Conservation (phyloP, 2,113 vertebrate species). For the Caloenas nicobarica region DNA sequence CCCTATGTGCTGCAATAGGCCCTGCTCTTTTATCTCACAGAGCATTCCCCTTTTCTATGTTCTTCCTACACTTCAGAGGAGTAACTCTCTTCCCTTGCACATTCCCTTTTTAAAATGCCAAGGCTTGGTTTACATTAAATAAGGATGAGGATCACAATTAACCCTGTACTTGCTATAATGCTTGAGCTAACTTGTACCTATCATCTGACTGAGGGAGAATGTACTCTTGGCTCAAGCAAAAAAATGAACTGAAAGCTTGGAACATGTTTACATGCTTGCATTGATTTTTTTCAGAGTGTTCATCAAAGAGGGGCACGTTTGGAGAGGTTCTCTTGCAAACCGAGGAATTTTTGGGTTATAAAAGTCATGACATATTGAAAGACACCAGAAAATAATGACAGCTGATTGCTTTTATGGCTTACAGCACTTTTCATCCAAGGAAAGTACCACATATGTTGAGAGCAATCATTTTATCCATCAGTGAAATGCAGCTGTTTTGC, state of each 20-base stretch:
- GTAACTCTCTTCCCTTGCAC: not conserved
- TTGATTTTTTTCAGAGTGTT: not conserved
- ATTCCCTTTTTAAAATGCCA: not conserved
- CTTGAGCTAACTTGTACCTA: not conserved
- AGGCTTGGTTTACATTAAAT: not conserved
- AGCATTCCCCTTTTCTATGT: not conserved
- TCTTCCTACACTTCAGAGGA: conserved; percentile 1
- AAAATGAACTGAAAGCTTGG: not conserved
- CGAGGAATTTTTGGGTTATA: not conserved
- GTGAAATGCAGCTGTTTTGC: not conserved
- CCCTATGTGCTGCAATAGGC: not conserved
- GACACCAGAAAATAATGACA: not conserved
- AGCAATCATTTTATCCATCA: not conserved
- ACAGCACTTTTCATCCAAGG: not conserved
- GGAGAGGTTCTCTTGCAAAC: not conserved
- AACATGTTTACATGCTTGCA: fast-evolving
- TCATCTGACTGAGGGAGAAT: not conserved
- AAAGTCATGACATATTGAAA: not conserved
- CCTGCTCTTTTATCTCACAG: conserved; percentile 1
- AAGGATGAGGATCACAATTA: not conserved
- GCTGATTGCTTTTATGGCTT: not conserved
- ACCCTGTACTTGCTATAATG: not conserved
- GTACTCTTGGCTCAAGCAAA: not conserved
- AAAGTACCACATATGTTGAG: not conserved
- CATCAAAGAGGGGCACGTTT: not conserved